Evolutionary conservation across 1,140 invertebrate genomes (phyloP).

Genomic region (Pemphigus obesinymphae): DNA sequence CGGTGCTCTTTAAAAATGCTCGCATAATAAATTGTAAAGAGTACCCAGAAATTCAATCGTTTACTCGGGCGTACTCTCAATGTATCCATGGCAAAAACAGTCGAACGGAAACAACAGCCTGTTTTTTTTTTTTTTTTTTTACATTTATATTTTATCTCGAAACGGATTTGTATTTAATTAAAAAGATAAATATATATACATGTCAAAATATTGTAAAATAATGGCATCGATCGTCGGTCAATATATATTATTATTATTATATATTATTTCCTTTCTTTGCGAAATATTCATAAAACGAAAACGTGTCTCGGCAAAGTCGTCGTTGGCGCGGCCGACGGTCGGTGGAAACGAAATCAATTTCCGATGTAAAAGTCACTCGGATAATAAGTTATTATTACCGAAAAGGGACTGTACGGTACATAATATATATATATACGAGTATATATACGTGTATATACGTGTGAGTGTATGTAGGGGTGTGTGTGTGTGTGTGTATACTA

Average conservation of each 20-base stretch:
- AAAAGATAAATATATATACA: neutral
- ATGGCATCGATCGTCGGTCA: neutral
- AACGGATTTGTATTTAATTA: slow-evolving; percentile 17
- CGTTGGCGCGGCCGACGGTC: neutral
- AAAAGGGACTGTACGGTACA: neutral
- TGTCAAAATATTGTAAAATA: neutral
- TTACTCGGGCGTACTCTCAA: neutral
- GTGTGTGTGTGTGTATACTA: too few relatives aligned
- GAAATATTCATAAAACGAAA: slow-evolving; percentile 10
- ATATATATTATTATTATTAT: neutral
- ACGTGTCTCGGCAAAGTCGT: neutral
- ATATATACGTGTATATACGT: too few relatives aligned
- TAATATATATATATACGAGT: too few relatives aligned
- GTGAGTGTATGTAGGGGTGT: too few relatives aligned
- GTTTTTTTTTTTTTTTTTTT: too few relatives aligned
- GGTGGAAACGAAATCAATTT: slow-evolving; percentile 14
- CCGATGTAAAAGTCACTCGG: slow-evolving; percentile 20
- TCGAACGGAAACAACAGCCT: neutral
- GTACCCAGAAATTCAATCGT: neutral
- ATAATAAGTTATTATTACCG: slow-evolving; percentile 23
- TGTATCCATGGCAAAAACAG: neutral
- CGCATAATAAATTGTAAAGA: neutral
- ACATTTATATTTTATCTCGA: neutral
- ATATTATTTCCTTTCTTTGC: too few relatives aligned
- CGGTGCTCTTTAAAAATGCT: neutral